Base-by-base conservation (phyloP, 2,113 vertebrate genomes). In the Crypturellus undulatus region DNA sequence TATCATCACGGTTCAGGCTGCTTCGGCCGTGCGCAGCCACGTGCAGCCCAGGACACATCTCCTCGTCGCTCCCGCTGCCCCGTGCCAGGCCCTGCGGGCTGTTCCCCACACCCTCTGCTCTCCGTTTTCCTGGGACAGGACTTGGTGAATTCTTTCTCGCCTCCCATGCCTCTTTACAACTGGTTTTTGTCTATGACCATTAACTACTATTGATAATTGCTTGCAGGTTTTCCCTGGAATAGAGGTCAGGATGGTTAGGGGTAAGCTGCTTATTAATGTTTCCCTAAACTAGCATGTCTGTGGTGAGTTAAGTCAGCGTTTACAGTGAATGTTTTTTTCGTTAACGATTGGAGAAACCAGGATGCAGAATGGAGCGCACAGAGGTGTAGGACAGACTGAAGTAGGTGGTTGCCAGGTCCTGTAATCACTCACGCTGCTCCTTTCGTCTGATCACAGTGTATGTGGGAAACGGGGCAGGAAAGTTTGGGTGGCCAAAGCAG, bases 151-250 rank as follows among this genome's bases (percentile, higher is more conserved):
- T 45, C 36, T 10, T 36, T 40, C 34, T 17, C 40, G 14, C 45
- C 25, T 56, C 38, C 32, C 3, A 0, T 12, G 10, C 22, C 12
- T 22, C 40, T 36, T 45, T 42, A 10, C 40, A 10, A 13, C 22
- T 5, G 10, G 24, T 6, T 5, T 49, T 1, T 4, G 19, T 4
- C n/a, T 12, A 3, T 20, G 22, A 26, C 4, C n/a, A 30, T 43
- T 45, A 13, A n/a, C 40, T 30, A 42, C 47, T 14, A 9, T 12
- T 12, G 62, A 5, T 30, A 51, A 24, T 9, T 54, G 47, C 36
- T 42, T 26, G 51, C 51, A 52, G 51, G 12, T 52, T 52, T 52
- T 21, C 22, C 9, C n/a, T 3, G 19, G 43, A 24, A 42, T 43
- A 20, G 47, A 18, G 38, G 30, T 8, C 30, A 4, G 36, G 47